Evolutionary conservation across 2,797 vertebrate genomes (phyloP).

Genomic region (Coregonus sp.): DNA sequence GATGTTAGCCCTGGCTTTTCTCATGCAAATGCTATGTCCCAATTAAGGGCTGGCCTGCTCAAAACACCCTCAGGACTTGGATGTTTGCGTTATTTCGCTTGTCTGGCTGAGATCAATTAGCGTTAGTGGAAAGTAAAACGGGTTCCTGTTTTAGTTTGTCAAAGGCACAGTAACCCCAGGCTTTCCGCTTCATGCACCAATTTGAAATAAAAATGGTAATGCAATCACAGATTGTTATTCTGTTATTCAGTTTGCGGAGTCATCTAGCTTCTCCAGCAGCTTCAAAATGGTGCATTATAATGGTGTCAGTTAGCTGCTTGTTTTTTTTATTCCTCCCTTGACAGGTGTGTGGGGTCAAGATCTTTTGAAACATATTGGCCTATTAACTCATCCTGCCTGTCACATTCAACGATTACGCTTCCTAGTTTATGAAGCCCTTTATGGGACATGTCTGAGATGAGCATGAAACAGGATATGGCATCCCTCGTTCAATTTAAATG

Average conservation of each 20-base stretch:
- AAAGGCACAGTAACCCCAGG: no score
- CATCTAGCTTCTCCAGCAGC: no score
- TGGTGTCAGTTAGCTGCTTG: no score
- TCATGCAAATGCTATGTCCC: conserved; percentile 32
- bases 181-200: no score
- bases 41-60: conserved; percentile 22
- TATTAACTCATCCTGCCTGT: conserved; percentile 1
- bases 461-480: no score
- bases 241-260: background rate
- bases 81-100: conserved; percentile 4
- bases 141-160: background rate
- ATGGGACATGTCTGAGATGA: background rate
- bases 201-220: no score
- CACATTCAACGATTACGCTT: conserved; percentile 5
- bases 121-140: background rate
- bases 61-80: background rate
- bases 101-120: conserved; percentile 23
- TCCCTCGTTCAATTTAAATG: no score
- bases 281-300: no score
- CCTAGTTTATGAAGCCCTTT: conserved; percentile 6
- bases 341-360: background rate
- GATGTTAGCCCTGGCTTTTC: conserved; percentile 24
- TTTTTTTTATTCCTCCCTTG: no score
- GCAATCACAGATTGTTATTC: background rate
- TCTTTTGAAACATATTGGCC: background rate